Conservation (phyloP, 2,113 vertebrate species). For the Recurvirostra avosetta region DNA sequence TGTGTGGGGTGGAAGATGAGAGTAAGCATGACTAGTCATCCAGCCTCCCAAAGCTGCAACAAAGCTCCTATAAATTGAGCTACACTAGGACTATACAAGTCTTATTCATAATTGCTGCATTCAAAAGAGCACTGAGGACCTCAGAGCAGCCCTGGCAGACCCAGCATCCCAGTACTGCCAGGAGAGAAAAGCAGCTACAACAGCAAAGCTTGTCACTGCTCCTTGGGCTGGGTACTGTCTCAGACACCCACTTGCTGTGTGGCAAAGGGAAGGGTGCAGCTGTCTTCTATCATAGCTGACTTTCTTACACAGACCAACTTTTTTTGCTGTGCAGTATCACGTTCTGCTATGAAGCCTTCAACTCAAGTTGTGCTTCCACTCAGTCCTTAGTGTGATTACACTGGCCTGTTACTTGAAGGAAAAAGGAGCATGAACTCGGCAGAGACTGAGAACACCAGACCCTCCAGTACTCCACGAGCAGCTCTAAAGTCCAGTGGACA, state of each 20-base stretch:
- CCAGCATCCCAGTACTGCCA: background rate
- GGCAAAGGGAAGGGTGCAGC: background rate
- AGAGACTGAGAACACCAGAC: background rate
- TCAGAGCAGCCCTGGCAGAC: background rate
- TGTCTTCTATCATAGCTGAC: background rate
- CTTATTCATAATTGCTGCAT: background rate
- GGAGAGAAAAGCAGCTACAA: background rate
- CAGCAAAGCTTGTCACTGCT: background rate
- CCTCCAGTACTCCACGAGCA: background rate
- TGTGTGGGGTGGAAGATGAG: background rate
- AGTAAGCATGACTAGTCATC: background rate
- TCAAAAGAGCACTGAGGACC: background rate
- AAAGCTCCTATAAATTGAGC: background rate
- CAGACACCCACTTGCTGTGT: background rate
- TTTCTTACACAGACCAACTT: background rate
- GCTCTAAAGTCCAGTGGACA: background rate
- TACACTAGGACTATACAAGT: background rate
- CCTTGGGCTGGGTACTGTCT: background rate
- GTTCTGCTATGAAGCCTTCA: background rate
- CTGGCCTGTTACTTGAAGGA: background rate
- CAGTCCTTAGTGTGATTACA: background rate
- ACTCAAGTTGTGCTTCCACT: background rate
- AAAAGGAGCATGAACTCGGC: background rate
- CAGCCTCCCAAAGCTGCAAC: background rate
- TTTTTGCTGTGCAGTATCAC: background rate